Conservation (phyloP, 2,797 vertebrate species). For the Enteromius trimaculatus region DNA sequence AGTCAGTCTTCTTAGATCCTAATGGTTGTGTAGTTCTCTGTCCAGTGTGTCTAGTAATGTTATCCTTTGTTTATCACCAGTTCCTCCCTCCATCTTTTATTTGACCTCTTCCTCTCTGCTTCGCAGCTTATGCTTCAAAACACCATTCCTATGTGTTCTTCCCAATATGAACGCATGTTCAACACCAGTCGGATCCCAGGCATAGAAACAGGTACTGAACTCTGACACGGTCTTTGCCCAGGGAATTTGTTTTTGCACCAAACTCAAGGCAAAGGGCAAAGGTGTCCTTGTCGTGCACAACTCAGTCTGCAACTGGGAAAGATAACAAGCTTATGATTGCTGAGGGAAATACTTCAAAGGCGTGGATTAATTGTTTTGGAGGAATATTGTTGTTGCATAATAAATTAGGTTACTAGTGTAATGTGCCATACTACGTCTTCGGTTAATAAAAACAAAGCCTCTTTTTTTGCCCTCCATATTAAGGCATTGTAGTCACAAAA, state of each 20-base stretch:
- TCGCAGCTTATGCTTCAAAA: slow-evolving; percentile 87
- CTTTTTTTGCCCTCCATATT: neutral
- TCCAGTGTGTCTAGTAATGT: neutral
- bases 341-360: slow-evolving; percentile 2
- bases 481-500: neutral
- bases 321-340: neutral
- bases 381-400: neutral
- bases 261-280: neutral
- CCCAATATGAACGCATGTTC: slow-evolving; percentile 86
- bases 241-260: neutral
- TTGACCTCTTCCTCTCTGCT: slow-evolving; percentile 73
- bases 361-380: neutral
- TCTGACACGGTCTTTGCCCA: slow-evolving; percentile 10
- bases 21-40: neutral
- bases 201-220: slow-evolving; percentile 83
- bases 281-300: neutral
- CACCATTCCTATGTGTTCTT: slow-evolving; percentile 84
- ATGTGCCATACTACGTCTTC: neutral
- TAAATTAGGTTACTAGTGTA: neutral
- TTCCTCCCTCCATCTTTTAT: slow-evolving; percentile 59
- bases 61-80: slow-evolving; percentile 15
- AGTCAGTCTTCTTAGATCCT: neutral
- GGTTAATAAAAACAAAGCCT: neutral
- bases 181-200: slow-evolving; percentile 84
- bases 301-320: neutral